Evolutionary conservation across 92 coral and sea anemone genomes (phyloP), one percentile per base, ranked within the genome.

Genomic region (Epizoanthus scotinus): DNA sequence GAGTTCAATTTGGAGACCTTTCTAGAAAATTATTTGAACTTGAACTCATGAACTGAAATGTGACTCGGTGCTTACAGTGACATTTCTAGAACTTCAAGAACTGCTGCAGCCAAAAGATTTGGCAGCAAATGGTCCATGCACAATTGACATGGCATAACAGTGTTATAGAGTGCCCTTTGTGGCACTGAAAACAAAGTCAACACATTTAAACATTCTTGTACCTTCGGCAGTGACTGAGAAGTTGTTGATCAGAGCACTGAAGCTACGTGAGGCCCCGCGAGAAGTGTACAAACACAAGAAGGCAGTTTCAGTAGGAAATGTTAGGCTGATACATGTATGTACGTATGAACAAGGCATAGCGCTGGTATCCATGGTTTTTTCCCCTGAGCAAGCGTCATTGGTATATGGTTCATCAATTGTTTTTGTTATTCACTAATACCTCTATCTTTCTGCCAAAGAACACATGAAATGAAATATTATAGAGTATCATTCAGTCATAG

Each of bases 241-340:
- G 81, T 75, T 75, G 81, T 75, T 75, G 81, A 75, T 75, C 81
- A 75, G 62, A 59, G 69, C 67, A 20, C 81, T 58, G 81, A 75
- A 58, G 81, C 68, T 60, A 68, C 3, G 17, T 40, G 81, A 75
- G 25, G 79, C 14, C 79, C 36, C 38, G 69, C 81, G 59, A 75
- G 81, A 75, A 59, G 36, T 20, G 38, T 55, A 40, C 86, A 88
- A 84, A 72, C 73, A 74, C 85, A 73, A 54, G 88, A 84, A 44
- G 21, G 87, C 84, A 74, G 87, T 83, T 58, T 62, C 91, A 84
- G 47, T 92, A 89, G 97, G 97, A 85, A 73, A 72, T 87, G 83
- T 87, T 89, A 90, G 91, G 89, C 91, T 86, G 83, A 83, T 74
- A n/a, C n/a, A n/a, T n/a, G n/a, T n/a, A 78, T 87, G 87, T 87